Base-by-base conservation (phyloP, 2,888 invertebrate species). In the Leuctra nigra region DNA sequence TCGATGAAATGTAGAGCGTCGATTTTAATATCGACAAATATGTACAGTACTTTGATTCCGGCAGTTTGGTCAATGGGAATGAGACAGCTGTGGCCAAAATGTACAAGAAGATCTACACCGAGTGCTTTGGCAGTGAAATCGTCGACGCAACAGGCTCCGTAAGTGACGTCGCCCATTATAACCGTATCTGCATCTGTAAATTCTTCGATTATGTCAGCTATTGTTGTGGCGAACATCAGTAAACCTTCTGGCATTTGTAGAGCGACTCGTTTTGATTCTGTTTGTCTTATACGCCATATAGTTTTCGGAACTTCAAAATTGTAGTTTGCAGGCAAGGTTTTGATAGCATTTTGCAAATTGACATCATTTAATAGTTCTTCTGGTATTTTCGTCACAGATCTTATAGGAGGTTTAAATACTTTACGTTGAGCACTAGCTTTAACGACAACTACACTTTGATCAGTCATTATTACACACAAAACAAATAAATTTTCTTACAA, bases 141-240 rank as follows among this genome's bases (percentile, higher is more conserved):
- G 70, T 99, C 99, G 11, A 99, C 86, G 71, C 99, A 99, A 70
- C 99, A 99, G 0, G 99, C 99, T 35, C 99, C 99, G 69, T 99
- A 99, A 0, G 99, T 98, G 14, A 99, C 97, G 74, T 99, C 99
- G 6, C 95, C 98, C 93, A 99, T 93, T 61, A 99, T 95, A 48
- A 98, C 82, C 0, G 90, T 87, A 65, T 97, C 95, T 1, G 91
- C 92, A 33, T 81, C 82, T 1, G 93, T 91, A 68, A 94, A 93
- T 55, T 81, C 79, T 71, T 92, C 87, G 64, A 97, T 85, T 61
- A 99, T 94, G 70, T 98, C 96, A 62, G 92, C 86, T 59, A 99
- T 85, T 2, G 91, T 86, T 60, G 94, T 91, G 0, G 98, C 86
- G 75, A 90, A 99, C 76, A 99, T 78, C 18, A 96, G 77, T 4